Base-by-base conservation (phyloP, 1,140 invertebrate genomes). In the Meloidogyne floridensis region DNA sequence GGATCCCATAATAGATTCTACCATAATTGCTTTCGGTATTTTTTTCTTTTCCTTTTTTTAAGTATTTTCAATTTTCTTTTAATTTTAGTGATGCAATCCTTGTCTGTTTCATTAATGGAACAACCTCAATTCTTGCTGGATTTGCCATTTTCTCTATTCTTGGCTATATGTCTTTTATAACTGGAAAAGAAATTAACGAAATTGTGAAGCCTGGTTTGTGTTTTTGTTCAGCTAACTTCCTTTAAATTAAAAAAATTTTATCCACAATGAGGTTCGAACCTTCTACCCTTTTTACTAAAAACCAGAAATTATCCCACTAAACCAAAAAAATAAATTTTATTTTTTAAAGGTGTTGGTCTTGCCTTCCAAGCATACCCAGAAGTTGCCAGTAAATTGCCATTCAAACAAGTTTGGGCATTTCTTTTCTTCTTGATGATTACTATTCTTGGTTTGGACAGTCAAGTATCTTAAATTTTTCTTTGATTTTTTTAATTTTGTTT, bases 61-160 rank as follows among this genome's bases (percentile, higher is more conserved):
- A 4, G 42, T 59, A 75, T 43, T 18, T 18, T 15, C n/a, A 6
- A 1, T 43, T 54, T 2, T 53, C 0, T 9, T 80, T 15, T 11
- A 72, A 70, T 77, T 87, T 80, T 79, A 91, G 92, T 78, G 92
- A 93, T 87, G 90, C 91, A 20, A 85, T 92, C 74, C 91, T 92
- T 70, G 91, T 92, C 82, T 91, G 90, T 71, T 84, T 91, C 43
- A 89, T 92, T 84, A 92, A 92, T 84, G 92, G 92, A 9, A 84
- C 90, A 47, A 96, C 95, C 0, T 95, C 94, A 85, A 90, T 96
- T 7, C 90, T 96, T 47, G 94, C 95, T 13, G 95, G 95, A 43
- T 93, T 94, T 77, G 95, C 95, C 6, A 95, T 95, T 79, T 96
- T 96, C 88, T 94, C 94, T 0, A 94, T 96, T 77, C 91, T 96